Evolutionary conservation across 2,113 vertebrate species (phyloP), one percentile per base, ranked within the genome.

Genomic region (Brachypteracias leptosomus): DNA sequence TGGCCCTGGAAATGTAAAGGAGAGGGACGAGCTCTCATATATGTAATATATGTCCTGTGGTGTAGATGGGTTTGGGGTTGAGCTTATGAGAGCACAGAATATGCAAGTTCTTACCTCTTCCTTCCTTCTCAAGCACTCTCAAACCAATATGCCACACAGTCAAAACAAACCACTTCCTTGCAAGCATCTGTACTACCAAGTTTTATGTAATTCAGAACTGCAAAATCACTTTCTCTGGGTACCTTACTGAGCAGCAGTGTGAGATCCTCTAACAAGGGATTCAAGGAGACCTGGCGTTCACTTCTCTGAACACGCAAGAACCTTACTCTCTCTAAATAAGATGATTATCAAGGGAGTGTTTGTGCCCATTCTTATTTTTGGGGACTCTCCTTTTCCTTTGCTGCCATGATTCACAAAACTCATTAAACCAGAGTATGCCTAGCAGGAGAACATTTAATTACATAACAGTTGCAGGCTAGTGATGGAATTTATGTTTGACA

Each of bases 381-480:
- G 91, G 93, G 89, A 91, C 65, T 91, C 95, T 89, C 42, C 57
- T 89, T 94, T 89, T 83, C 47, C 61, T 81, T 78, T 87, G 84
- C 93, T 68, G 63, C 84, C 26, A 49, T 95, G 91, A 96, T 70
- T 96, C 96, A 97, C 75, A 78, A 81, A 96, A 95, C 89, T 95
- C 0, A 47, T 95, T 91, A 92, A 96, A 90, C 83, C 76, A 91
- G 91, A 89, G 84, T 74, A 85, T 75, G 84, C 61, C 70, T 72
- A 92, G 84, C 87, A 96, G 76, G 29, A 95, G 88, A 94, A 90
- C 47, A 72, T 89, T 78, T 96, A 97, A 97, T 96, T 95, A 94
- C 49, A 95, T 20, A 78, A 73, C 57, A 95, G 61, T 86, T 91
- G 42, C 91, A 95, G 40, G 52, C 44, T 16, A 89, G 65, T 33